Conservation (phyloP, 2,888 invertebrate genomes). For the Campopleginae sp. region DNA sequence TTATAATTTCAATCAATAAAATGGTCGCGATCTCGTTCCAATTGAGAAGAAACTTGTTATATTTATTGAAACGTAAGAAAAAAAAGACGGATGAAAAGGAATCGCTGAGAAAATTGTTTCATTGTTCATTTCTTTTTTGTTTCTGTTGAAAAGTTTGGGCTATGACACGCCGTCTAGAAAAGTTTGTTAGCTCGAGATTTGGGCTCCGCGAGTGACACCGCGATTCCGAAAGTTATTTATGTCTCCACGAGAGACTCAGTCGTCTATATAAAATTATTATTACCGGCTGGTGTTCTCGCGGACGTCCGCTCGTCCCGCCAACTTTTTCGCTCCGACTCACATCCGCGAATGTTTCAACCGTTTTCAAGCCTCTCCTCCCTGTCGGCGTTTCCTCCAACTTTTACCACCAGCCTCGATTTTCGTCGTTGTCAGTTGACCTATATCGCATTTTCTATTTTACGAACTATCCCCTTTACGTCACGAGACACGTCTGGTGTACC, state of each 20-base stretch:
- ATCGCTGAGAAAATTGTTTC: not conserved
- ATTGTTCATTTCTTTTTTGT: slow-evolving; percentile 3
- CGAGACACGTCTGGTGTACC: slow-evolving; percentile 33
- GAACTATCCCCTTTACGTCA: slow-evolving; percentile 49
- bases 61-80: not conserved
- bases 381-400: not conserved
- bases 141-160: slow-evolving; percentile 13
- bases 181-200: slow-evolving; percentile 25
- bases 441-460: slow-evolving; percentile 49
- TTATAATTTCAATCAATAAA: not conserved
- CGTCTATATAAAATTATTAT: slow-evolving; percentile 37
- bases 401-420: not conserved
- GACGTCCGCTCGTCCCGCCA: slow-evolving; percentile 33
- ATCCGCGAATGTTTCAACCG: slow-evolving; percentile 10
- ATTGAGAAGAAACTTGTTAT: not conserved
- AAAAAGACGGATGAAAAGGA: not conserved
- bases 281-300: slow-evolving; percentile 35
- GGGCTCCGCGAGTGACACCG: slow-evolving; percentile 10
- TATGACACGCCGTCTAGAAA: slow-evolving; percentile 46
- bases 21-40: not conserved
- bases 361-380: not conserved
- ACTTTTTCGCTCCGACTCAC: slow-evolving; percentile 14
- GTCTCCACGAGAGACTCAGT: slow-evolving; percentile 8
- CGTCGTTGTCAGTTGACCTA: not conserved
- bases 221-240: slow-evolving; percentile 57